These are phyloP conservation scores for Stenodema calcarata DNA, from an alignment of 2,888 invertebrate genomes.

Conservation along the genomic window DNA sequence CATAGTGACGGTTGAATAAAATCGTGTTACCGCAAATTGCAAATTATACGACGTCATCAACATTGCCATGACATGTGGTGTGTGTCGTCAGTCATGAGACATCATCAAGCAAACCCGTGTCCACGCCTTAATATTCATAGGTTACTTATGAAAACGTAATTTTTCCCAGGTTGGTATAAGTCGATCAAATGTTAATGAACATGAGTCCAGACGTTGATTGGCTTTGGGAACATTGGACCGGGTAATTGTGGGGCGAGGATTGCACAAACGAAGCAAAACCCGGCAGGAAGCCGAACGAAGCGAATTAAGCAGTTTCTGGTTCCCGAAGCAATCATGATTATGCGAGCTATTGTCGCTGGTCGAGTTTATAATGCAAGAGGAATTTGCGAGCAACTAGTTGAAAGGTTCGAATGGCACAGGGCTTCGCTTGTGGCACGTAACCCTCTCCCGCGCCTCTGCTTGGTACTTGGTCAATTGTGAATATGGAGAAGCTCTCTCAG, in stretches of 20 bases:
- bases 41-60: too few relatives aligned
- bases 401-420: background rate
- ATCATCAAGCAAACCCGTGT: too few relatives aligned
- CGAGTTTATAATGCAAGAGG: background rate
- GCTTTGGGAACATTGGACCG: background rate
- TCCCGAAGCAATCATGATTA: background rate
- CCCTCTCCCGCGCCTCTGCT: background rate
- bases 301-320: background rate
- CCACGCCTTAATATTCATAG: too few relatives aligned
- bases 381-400: background rate
- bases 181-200: too few relatives aligned
- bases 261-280: background rate
- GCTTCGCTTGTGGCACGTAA: background rate
- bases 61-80: too few relatives aligned
- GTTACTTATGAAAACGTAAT: too few relatives aligned
- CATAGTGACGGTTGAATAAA: too few relatives aligned
- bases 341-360: background rate
- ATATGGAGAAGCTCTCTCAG: constrained; percentile 6
- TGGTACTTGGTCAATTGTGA: constrained; percentile 6
- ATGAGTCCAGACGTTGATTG: background rate
- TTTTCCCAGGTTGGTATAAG: too few relatives aligned
- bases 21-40: too few relatives aligned
- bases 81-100: too few relatives aligned
- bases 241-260: background rate
- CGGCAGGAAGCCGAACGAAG: background rate